These are phyloP conservation scores for Napeogenes sylphis DNA, from an alignment of 2,888 invertebrate species.

Conservation along the genomic window DNA sequence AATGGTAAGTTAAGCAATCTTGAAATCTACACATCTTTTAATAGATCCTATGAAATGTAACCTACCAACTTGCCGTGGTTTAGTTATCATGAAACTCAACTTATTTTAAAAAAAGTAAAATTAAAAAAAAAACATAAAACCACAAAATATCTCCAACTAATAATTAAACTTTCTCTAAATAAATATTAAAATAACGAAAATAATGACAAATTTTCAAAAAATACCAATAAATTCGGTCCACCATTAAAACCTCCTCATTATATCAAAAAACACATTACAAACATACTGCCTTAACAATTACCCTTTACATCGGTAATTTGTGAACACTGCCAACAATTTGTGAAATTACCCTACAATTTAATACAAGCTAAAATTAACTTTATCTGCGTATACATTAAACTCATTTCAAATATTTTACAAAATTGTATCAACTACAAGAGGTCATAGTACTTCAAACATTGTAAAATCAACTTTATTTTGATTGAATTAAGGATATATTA, in stretches of 20 bases:
- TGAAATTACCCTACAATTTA: conserved; percentile 47
- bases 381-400: neutral
- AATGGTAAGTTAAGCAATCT: too few relatives aligned
- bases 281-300: conserved; percentile 52
- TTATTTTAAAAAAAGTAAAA: too few relatives aligned
- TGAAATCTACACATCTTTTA: too few relatives aligned
- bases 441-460: conserved; percentile 16
- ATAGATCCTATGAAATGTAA: too few relatives aligned
- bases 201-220: conserved; percentile 13
- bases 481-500: neutral
- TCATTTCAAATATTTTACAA: neutral
- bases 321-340: conserved; percentile 63
- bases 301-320: conserved; percentile 67
- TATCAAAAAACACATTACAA: conserved; percentile 52
- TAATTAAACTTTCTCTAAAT: too few relatives aligned
- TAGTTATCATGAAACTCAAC: too few relatives aligned
- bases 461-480: conserved; percentile 7
- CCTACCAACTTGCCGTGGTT: too few relatives aligned
- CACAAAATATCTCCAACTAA: too few relatives aligned
- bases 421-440: conserved; percentile 10
- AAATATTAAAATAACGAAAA: neutral
- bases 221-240: conserved; percentile 24
- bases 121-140: too few relatives aligned
- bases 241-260: conserved; percentile 45
- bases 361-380: conserved; percentile 22